These are phyloP conservation scores for Chydorus sphaericus DNA, from an alignment of 2,888 invertebrate genomes.

Conservation along the genomic window DNA sequence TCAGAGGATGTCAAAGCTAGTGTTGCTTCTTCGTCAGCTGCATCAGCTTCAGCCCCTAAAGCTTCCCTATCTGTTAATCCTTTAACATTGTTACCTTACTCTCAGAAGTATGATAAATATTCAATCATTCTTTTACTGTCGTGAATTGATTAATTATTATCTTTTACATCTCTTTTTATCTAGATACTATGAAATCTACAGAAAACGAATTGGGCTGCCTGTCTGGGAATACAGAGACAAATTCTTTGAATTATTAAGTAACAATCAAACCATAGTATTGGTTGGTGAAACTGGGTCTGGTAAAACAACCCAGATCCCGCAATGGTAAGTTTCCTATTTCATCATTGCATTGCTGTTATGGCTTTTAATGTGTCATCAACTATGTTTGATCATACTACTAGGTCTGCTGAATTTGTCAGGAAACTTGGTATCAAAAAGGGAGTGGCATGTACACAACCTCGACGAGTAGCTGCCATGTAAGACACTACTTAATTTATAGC, in stretches of 20 bases:
- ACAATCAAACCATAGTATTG: conserved; percentile 85
- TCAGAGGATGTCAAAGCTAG: too few relatives aligned
- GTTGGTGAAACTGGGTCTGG: conserved; percentile 99
- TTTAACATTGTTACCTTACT: conserved; percentile 67
- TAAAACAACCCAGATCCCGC: conserved; percentile 98
- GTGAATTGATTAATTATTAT: background rate
- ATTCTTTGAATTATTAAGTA: conserved; percentile 83
- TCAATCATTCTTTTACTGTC: background rate
- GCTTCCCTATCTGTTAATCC: conserved; percentile 44
- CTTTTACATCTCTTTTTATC: background rate
- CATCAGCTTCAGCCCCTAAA: conserved; percentile 18
- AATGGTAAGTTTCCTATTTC: too few relatives aligned
- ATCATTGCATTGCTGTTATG: background rate
- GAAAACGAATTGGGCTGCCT: conserved; percentile 78
- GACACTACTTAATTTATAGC: background rate
- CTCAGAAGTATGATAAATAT: conserved; percentile 43
- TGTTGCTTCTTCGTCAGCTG: background rate
- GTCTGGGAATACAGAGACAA: conserved; percentile 96
- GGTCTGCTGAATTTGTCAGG: conserved; percentile 44
- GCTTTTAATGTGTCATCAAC: background rate
- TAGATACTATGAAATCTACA: conserved; percentile 66
- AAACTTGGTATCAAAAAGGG: conserved; percentile 42
- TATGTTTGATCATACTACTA: conserved; percentile 21
- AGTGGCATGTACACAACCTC: conserved; percentile 92
- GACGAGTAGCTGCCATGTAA: conserved; percentile 92